Evolutionary conservation across 2,888 invertebrate genomes (phyloP), one percentile per base, ranked within the genome.

Genomic region (Hecatera dysodea): DNA sequence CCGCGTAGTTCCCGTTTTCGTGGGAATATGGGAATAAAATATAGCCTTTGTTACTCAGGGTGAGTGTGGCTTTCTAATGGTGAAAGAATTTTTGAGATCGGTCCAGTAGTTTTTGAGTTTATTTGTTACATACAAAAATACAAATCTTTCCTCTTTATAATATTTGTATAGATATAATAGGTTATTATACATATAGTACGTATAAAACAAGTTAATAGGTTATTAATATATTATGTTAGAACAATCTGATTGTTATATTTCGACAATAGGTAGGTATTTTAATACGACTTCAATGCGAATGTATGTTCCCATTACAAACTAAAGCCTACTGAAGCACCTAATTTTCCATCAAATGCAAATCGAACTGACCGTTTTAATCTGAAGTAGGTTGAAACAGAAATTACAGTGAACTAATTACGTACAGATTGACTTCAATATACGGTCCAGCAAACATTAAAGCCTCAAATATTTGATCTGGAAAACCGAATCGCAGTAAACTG

Each of bases 381-480:
- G 82, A 81, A 29, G 60, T 63, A 53, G 70, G 82, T 55, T 68
- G 15, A 29, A 55, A 65, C 19, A 36, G 44, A 66, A 81, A 67
- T 78, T 70, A 66, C 19, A 17, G 22, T 11, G 44, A 67, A 71
- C 66, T 80, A 72, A 75, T 78, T 71, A 68, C 62, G 42, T 33
- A n/a, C n/a, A n/a, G n/a, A n/a, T 80, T 55, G 36, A 65, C 53
- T 61, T 50, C 61, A 80, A 75, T 67, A 75, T 74, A 61, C 64
- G 56, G 48, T 53, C 71, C 46, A 60, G 48, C 33, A 42, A 70
- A 66, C 50, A 70, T 69, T 59, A 44, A 15, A 22, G 36, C 27
- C 44, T 50, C 73, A 72, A 72, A 79, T 76, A 80, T 79, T 80
- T 80, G 72, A 62, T 53, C 57, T 39, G 52, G 57, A 39, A 67